Base-by-base conservation (phyloP, 2,888 invertebrate species). In the Epirrhoe alternata region DNA sequence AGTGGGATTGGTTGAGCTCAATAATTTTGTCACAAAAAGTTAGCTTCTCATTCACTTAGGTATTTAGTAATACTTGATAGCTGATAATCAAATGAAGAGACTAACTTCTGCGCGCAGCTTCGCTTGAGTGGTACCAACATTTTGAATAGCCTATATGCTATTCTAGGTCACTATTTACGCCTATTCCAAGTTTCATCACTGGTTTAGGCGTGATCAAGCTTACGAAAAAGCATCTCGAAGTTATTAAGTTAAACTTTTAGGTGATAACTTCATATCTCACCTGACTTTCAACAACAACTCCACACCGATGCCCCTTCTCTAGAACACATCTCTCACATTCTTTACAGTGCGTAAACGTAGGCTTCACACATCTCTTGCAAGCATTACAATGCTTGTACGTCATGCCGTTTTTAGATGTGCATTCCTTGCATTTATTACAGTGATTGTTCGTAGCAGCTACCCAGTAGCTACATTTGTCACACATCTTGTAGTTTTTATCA, bases 291-390 rank as follows among this genome's bases (percentile, higher is more conserved):
- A 93, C 84, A 54, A 86, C 72, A 6, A 81, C 73, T 0, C 89
- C 91, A 64, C 94, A 93, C 5, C 80, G 73, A 74, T 93, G 92
- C 5, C 83, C 84, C 64, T 86, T 88, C 67, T 86, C 81, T 70
- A 86, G 85, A 67, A 86, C 84, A 73, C 98, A 98, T 68, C 96
- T 91, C 0, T 92, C 85, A 84, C 98, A 98, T 6, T 81, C 88
- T 0, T 88, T 79, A 78, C 98, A 98, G 85, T 98, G 98, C 35
- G 94, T 88, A 94, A 97, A 97, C 0, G 96, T 96, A 0, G 97
- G 96, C 86, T 98, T 98, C 0, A 98, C 97, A 86, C 98, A 98
- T 55, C 94, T 87, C 10, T 94, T 93, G 78, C 98, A 98, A n/a
- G 87, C 80, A 42, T 92, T 86, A 79, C 98, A 98, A 85, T 98